A percentile compares a stretch with the other conserved stretches of the same genome.
Evolutionary conservation across 2,888 invertebrate species (phyloP).

Genomic region (Rhagophthalmus giganteus): DNA sequence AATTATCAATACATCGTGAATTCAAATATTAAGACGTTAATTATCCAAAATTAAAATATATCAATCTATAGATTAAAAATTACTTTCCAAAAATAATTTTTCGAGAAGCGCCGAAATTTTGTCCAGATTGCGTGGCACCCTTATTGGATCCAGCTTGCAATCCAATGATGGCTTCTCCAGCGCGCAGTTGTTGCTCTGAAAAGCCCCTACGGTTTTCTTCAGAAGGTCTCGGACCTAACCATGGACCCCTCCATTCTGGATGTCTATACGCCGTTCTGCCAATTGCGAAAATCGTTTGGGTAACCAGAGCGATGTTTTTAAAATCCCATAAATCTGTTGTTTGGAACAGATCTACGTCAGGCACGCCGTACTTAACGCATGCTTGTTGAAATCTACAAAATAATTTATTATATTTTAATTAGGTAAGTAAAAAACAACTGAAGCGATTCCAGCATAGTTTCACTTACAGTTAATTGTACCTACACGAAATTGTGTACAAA

Average conservation of each 20-base stretch:
- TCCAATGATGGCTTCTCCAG: slow-evolving; percentile 82
- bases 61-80: slow-evolving; percentile 20
- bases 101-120: slow-evolving; percentile 82
- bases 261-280: slow-evolving; percentile 85
- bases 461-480: no score
- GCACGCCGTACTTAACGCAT: slow-evolving; percentile 80
- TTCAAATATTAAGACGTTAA: no score
- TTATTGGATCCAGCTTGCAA: slow-evolving; percentile 87
- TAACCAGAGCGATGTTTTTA: slow-evolving; percentile 86
- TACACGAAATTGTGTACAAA: no score
- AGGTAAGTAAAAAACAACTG: no score
- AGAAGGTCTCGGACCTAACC: slow-evolving; percentile 81
- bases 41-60: no score
- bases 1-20: no score
- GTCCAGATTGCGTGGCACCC: slow-evolving; percentile 82
- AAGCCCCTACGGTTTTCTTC: slow-evolving; percentile 83
- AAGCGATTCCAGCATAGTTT: no score
- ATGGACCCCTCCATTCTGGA: slow-evolving; percentile 82
- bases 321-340: slow-evolving; percentile 90
- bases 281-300: slow-evolving; percentile 84
- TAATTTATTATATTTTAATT: background rate
- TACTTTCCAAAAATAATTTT: slow-evolving; percentile 80
- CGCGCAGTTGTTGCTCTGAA: slow-evolving; percentile 78
- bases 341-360: slow-evolving; percentile 86
- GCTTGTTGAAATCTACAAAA: slow-evolving; percentile 75